Base-by-base conservation (phyloP, 1,140 invertebrate species). In the Holcopasites calliopsidis region DNA sequence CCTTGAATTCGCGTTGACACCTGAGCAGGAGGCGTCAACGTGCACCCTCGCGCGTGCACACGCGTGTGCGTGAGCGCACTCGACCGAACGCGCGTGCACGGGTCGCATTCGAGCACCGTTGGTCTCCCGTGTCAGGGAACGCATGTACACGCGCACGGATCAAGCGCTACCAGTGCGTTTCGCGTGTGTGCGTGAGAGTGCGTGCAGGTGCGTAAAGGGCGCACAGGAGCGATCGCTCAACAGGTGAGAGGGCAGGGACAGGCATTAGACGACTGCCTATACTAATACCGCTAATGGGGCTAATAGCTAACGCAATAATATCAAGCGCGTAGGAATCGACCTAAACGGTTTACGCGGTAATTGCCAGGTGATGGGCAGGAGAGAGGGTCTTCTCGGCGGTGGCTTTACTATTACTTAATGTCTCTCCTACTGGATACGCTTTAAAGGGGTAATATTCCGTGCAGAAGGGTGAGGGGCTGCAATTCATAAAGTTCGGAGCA, bases 201-300 rank as follows among this genome's bases (percentile, higher is more conserved):
- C 73, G 64, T 79, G 68, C 79, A 76, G 80, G 84, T 86, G 83
- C 85, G 83, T 86, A 76, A 79, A 76, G 69, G 75, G 33, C 62
- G 55, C 60, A 77, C 76, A 61, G 52, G 54, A 52, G 74, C 65
- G 55, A 52, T 62, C 70, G 84, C 83, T 90, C 90, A 91, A 91
- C 90, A 91, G 90, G 90, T 91, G 89, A 89, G 79, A 77, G 72
- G 84, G 83, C 78, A 88, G 75, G 80, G 77, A 77, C 80, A 11
- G 80, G 81, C 82, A 87, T 86, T 86, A 88, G 87, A 88, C 76
- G 85, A 76, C 79, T 82, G 77, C 77, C 86, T 85, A 83, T 85
- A 86, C 79, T 85, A 87, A 89, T 89, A 79, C 84, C 76, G 65
- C 72, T 86, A 88, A 88, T 88, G 86, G 75, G 58, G 72, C 77